A percentile compares a stretch with the other conserved stretches of the same genome.
Evolutionary conservation across 2,888 invertebrate genomes (phyloP).

Genomic region (Hirtodrosophila trivittata): DNA sequence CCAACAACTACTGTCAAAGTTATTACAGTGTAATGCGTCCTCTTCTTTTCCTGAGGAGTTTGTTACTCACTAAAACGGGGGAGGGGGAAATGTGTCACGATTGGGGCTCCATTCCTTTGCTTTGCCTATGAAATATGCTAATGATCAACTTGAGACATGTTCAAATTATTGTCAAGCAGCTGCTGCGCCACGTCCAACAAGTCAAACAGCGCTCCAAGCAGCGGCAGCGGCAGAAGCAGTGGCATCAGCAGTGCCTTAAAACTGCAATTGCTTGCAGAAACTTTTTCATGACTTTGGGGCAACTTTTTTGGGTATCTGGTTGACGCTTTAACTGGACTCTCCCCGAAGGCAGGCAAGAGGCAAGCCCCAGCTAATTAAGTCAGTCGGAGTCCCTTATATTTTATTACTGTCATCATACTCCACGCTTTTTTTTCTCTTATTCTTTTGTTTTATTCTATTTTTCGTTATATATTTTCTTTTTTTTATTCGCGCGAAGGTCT

Average conservation of each 20-base stretch:
- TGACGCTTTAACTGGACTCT: slow-evolving; percentile 23
- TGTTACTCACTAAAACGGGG: too few species aligned
- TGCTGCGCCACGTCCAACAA: slow-evolving; percentile 49
- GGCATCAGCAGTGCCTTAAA: slow-evolving; percentile 36
- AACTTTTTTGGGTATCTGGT: slow-evolving; percentile 11
- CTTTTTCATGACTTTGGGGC: slow-evolving; percentile 50
- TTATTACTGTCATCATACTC: slow-evolving; percentile 52
- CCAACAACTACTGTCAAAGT: slow-evolving; percentile 17
- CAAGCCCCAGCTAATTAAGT: slow-evolving; percentile 63
- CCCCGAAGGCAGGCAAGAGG: slow-evolving; percentile 14
- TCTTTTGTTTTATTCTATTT: slow-evolving; percentile 17
- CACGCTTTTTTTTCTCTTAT: slow-evolving; percentile 1
- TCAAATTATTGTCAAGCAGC: slow-evolving; percentile 74
- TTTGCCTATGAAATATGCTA: slow-evolving; percentile 74
- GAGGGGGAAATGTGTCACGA: slow-evolving; percentile 45
- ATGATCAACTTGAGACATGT: slow-evolving; percentile 80
- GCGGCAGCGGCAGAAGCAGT: background rate
- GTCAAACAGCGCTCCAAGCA: slow-evolving; percentile 30
- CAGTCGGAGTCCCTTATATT: slow-evolving; percentile 36
- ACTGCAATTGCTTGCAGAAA: slow-evolving; percentile 46
- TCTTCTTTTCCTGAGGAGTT: slow-evolving; percentile 1
- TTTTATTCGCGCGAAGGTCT: slow-evolving; percentile 4
- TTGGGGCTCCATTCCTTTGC: slow-evolving; percentile 10
- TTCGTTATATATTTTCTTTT: slow-evolving; percentile 10
- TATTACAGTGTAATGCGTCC: slow-evolving; percentile 33